phyloP scores from a whole-genome alignment of 2,888 invertebrate genomes.

The Tholera decimalis region DNA sequence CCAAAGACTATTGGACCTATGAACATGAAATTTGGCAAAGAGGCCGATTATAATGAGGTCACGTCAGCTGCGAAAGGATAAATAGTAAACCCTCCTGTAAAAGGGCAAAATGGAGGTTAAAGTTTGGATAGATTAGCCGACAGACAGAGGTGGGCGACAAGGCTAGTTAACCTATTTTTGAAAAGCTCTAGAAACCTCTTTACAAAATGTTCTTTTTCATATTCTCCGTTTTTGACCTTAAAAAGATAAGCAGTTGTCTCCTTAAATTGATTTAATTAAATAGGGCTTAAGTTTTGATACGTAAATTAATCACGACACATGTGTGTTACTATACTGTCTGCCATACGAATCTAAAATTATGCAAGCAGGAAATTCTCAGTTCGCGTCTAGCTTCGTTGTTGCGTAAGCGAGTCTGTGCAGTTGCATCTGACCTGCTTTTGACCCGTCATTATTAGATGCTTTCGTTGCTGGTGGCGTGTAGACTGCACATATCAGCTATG shows the following conservation, averaged over 20 bases:
- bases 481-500: conserved; percentile 4
- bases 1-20: no score
- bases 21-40: no score
- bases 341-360: conserved; percentile 55
- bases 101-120: no score
- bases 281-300: background rate
- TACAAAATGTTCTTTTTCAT: background rate
- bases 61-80: no score
- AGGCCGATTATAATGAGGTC: no score
- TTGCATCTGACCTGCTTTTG: conserved; percentile 66
- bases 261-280: background rate
- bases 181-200: background rate
- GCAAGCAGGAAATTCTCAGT: conserved; percentile 65
- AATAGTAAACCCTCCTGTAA: no score
- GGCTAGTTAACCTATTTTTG: no score
- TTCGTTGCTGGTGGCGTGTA: conserved; percentile 36
- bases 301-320: conserved; percentile 25
- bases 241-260: background rate
- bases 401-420: conserved; percentile 59
- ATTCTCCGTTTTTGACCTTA: background rate
- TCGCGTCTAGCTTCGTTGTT: conserved; percentile 53
- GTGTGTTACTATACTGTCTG: conserved; percentile 16
- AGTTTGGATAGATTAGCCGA: no score
- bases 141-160: no score
- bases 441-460: conserved; percentile 56